These are phyloP conservation scores for Bombycilla garrulus DNA, from an alignment of 2,113 vertebrate species.

Conservation along the genomic window DNA sequence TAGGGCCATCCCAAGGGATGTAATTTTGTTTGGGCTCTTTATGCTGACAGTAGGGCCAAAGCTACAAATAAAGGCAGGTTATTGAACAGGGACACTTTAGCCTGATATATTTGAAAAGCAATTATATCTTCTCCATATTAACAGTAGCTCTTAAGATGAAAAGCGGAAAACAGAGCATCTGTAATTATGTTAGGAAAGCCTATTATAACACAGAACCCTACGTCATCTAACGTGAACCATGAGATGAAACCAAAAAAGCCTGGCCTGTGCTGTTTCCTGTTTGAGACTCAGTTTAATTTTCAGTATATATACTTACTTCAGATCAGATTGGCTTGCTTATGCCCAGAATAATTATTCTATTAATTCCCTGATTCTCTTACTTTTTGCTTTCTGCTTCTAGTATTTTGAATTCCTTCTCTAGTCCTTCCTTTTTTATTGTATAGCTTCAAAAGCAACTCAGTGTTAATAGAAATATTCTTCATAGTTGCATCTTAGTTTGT, in stretches of 20 bases:
- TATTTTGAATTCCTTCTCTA: neutral
- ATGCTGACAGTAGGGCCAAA: neutral
- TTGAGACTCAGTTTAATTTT: neutral
- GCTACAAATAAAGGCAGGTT: neutral
- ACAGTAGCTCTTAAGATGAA: neutral
- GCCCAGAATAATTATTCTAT: neutral
- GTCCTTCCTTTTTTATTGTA: neutral
- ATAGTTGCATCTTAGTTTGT: neutral
- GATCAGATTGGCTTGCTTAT: neutral
- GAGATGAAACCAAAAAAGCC: neutral
- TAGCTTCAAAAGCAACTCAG: neutral
- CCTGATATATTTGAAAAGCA: neutral
- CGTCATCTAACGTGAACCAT: neutral
- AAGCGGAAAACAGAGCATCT: neutral
- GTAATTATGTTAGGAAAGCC: neutral
- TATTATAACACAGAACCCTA: neutral
- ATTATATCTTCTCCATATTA: neutral
- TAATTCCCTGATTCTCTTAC: neutral
- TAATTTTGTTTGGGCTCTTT: neutral
- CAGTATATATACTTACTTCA: neutral
- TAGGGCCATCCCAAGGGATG: neutral
- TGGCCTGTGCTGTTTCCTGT: slow-evolving; percentile 20
- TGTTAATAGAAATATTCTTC: neutral
- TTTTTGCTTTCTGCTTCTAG: neutral
- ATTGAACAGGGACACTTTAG: neutral